Conservation (phyloP, 2,797 vertebrate genomes). For the Lateolabrax maculatus region DNA sequence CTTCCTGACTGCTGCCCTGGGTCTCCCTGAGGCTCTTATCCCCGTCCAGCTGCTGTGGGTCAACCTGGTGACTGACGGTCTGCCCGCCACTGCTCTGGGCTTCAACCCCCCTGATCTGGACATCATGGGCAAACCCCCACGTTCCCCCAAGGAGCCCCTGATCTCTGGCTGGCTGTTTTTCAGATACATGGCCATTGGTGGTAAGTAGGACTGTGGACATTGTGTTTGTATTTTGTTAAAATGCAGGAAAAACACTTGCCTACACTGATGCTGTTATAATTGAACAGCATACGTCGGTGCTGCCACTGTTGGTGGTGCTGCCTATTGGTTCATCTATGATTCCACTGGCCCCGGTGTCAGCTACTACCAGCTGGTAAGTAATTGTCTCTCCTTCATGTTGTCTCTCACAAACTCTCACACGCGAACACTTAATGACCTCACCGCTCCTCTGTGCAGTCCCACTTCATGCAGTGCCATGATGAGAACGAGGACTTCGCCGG, state of each 20-base stretch:
- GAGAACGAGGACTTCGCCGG: constrained; percentile 87
- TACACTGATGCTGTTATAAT: background rate
- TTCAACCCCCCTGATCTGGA: constrained; percentile 97
- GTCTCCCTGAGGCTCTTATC: constrained; percentile 95
- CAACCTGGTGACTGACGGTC: constrained; percentile 95
- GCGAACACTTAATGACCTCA: background rate
- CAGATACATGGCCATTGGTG: constrained; percentile 95
- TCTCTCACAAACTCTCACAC: background rate
- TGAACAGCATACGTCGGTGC: constrained; percentile 94
- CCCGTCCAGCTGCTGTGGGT: constrained; percentile 97
- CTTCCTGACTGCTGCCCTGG: constrained; percentile 95
- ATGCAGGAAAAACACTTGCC: constrained; percentile 1
- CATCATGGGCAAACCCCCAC: constrained; percentile 95
- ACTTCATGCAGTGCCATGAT: constrained; percentile 95
- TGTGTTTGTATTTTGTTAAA: constrained; percentile 7
- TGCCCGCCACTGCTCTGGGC: constrained; percentile 95
- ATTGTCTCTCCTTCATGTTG: background rate
- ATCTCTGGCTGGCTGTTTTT: constrained; percentile 98
- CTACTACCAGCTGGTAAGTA: constrained; percentile 94
- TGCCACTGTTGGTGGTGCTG: constrained; percentile 96
- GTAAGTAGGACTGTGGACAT: constrained; percentile 73
- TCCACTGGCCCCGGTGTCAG: constrained; percentile 88
- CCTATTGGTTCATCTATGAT: constrained; percentile 97
- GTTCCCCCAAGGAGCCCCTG: constrained; percentile 93
- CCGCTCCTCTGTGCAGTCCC: constrained; percentile 82